Evolutionary conservation across 2,113 vertebrate genomes (phyloP).

Genomic region (Albula glossodonta): DNA sequence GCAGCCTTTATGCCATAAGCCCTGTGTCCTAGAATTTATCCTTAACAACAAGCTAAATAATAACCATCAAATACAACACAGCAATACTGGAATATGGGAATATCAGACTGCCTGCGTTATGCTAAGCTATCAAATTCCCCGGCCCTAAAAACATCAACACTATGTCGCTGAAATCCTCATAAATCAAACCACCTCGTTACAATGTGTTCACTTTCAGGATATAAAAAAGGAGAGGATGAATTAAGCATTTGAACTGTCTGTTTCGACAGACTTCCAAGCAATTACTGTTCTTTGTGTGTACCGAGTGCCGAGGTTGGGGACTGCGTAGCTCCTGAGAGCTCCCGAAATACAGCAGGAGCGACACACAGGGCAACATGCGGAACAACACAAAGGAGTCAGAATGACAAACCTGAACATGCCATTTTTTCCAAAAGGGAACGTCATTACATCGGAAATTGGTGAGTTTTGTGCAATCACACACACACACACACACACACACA

Average conservation of each 20-base stretch:
- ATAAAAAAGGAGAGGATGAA: background rate
- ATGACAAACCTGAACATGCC: too few relatives aligned
- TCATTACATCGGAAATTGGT: slow-evolving; percentile 9
- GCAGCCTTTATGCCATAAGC: too few relatives aligned
- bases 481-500: slow-evolving; percentile 11
- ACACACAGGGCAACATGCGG: too few relatives aligned
- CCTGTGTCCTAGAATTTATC: too few relatives aligned
- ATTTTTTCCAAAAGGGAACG: too few relatives aligned
- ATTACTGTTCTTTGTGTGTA: background rate
- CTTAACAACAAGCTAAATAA: too few relatives aligned
- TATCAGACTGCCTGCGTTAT: too few relatives aligned
- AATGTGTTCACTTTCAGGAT: background rate
- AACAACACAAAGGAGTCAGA: too few relatives aligned
- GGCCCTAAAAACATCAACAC: background rate
- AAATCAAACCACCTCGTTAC: background rate
- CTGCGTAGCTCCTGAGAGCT: background rate
- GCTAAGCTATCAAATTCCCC: background rate
- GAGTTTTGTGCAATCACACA: background rate
- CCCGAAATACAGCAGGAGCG: background rate
- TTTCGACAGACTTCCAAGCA: background rate
- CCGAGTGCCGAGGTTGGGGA: background rate
- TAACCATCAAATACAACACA: too few relatives aligned
- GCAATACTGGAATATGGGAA: too few relatives aligned
- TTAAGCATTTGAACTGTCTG: background rate
- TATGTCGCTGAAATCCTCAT: background rate